Evolutionary conservation across 2,888 invertebrate genomes (phyloP).

Genomic region (Dynastes tityus): DNA sequence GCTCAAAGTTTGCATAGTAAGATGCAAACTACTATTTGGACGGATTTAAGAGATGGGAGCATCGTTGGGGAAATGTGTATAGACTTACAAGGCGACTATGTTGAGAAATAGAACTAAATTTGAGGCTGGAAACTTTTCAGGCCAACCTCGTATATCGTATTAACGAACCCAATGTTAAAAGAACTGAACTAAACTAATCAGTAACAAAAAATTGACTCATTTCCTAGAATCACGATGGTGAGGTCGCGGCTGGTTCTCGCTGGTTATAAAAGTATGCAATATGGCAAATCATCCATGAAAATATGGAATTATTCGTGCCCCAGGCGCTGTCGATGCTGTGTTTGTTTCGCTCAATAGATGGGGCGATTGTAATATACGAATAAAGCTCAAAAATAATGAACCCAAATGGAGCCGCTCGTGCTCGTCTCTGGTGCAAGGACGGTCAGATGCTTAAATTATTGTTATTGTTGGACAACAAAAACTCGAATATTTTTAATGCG

Average conservation of each 20-base stretch:
- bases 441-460: conserved; percentile 28
- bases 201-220: conserved; percentile 45
- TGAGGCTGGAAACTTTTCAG: too few relatives aligned
- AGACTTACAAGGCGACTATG: too few relatives aligned
- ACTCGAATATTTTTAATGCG: conserved; percentile 2
- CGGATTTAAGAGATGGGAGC: too few relatives aligned
- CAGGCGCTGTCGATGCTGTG: conserved; percentile 50
- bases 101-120: too few relatives aligned
- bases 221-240: conserved; percentile 56
- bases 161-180: neutral
- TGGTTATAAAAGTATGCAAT: conserved; percentile 57
- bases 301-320: conserved; percentile 58
- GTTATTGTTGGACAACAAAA: neutral
- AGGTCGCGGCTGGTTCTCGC: neutral
- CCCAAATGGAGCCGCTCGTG: neutral
- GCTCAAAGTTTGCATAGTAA: too few relatives aligned
- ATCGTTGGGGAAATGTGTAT: too few relatives aligned
- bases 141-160: neutral
- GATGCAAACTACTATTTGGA: too few relatives aligned
- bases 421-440: neutral
- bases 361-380: conserved; percentile 3
- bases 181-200: neutral
- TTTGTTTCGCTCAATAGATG: conserved; percentile 41
- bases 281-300: conserved; percentile 59
- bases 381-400: conserved; percentile 21